Evolutionary conservation across 2,113 vertebrate species (phyloP).

Genomic region (Anguilla rostrata): DNA sequence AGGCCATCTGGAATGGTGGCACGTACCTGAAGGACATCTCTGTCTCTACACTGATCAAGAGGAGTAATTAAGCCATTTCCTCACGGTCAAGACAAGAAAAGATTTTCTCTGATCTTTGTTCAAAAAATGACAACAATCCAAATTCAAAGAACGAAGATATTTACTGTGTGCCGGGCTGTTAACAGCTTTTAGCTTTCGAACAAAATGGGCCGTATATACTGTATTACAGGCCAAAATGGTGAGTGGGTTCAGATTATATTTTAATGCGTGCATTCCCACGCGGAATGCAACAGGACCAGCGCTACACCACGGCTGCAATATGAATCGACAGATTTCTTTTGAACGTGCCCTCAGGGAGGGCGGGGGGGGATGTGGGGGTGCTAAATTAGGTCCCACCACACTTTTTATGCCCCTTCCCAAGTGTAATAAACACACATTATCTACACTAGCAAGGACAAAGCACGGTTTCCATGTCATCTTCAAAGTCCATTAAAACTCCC

Average conservation of each 20-base stretch:
- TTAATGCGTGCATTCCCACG: background rate
- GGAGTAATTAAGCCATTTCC: background rate
- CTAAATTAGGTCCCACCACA: conserved; percentile 41
- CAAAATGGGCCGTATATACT: background rate
- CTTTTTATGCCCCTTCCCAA: conserved; percentile 50
- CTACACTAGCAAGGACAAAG: conserved; percentile 40
- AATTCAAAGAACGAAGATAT: background rate
- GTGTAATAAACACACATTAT: conserved; percentile 58
- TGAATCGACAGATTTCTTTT: conserved; percentile 54
- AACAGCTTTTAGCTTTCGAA: background rate
- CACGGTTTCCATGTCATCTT: conserved; percentile 28
- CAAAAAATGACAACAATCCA: background rate
- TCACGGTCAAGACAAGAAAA: background rate
- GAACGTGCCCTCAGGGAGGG: conserved; percentile 45
- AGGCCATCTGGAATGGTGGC: too few species aligned
- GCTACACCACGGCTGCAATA: conserved; percentile 42
- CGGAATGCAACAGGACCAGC: background rate
- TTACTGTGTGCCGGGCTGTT: background rate
- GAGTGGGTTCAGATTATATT: background rate
- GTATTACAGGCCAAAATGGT: background rate
- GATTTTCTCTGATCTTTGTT: background rate
- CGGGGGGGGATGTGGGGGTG: background rate
- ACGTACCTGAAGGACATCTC: too few species aligned
- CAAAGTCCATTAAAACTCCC: conserved; percentile 44
- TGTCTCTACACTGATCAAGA: too few species aligned